Evolutionary conservation across 30 jellyfish, hydroid and myxozoan species (phyloP).

Genomic region (Hydractinia echinata): DNA sequence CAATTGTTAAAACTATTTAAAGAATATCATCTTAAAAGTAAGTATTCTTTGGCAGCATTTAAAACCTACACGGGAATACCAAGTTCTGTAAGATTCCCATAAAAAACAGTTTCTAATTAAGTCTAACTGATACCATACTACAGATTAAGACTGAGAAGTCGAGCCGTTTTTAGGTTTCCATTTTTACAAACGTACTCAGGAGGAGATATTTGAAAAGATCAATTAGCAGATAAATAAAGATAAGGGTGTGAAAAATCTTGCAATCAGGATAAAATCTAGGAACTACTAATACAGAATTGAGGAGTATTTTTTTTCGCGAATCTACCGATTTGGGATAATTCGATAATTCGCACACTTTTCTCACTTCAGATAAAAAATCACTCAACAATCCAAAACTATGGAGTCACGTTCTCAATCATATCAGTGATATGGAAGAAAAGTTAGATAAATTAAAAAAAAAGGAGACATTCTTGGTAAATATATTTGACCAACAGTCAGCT

Average conservation of each 20-base stretch:
- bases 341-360: background rate
- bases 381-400: background rate
- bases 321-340: background rate
- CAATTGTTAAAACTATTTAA: slow-evolving; percentile 19
- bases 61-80: background rate
- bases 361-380: background rate
- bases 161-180: too few species aligned
- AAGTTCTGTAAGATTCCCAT: too few species aligned
- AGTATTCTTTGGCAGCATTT: background rate
- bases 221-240: too few species aligned
- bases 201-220: too few species aligned
- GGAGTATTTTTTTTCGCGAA: background rate
- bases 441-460: slow-evolving; percentile 37
- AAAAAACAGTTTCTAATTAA: too few species aligned
- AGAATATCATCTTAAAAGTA: slow-evolving; percentile 28
- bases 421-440: slow-evolving; percentile 43
- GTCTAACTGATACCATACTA: too few species aligned
- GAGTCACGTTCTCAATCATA: slow-evolving; percentile 32
- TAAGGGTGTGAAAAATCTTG: too few species aligned
- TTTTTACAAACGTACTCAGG: too few species aligned
- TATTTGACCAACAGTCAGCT: slow-evolving; percentile 12
- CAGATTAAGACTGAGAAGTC: too few species aligned
- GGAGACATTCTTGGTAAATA: slow-evolving; percentile 15
- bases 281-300: background rate
- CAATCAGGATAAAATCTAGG: background rate